Conservation (phyloP, 2,797 vertebrate genomes). For the Cephalopachus bancanus region DNA sequence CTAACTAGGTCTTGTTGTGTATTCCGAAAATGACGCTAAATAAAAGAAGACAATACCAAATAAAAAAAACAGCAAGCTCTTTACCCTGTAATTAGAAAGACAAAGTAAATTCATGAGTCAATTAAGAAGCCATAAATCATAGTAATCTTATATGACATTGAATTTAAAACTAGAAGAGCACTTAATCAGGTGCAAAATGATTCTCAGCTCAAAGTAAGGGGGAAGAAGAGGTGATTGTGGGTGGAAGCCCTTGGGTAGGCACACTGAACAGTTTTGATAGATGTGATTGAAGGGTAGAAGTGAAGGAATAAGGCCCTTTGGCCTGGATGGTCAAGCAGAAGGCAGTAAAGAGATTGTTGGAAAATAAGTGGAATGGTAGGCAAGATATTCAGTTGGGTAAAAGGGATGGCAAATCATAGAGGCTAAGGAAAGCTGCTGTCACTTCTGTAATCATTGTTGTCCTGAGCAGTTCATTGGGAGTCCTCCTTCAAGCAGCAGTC, state of each 20-base stretch:
- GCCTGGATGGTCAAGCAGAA: background rate
- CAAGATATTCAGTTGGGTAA: background rate
- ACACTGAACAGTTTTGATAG: background rate
- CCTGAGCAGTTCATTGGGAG: background rate
- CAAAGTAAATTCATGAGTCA: conserved; percentile 37
- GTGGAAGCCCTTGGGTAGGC: background rate
- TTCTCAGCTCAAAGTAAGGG: background rate
- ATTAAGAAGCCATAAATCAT: conserved; percentile 60
- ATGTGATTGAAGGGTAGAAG: background rate
- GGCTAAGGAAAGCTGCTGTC: background rate
- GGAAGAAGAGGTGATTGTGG: background rate
- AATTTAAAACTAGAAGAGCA: conserved; percentile 56
- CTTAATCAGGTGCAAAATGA: conserved; percentile 28
- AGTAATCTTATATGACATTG: conserved; percentile 34
- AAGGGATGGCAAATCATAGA: background rate
- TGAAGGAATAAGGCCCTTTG: background rate
- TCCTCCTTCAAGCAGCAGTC: accelerated
- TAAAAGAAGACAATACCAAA: background rate
- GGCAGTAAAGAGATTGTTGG: background rate
- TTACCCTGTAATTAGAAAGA: conserved; percentile 52
- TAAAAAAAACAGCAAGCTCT: conserved; percentile 37
- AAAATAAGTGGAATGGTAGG: background rate
- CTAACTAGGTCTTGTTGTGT: conserved; percentile 30
- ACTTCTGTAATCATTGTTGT: background rate
- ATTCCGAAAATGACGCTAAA: background rate